Conservation (phyloP, 1,140 invertebrate genomes). For the Trachymyrmex septentrionalis region DNA sequence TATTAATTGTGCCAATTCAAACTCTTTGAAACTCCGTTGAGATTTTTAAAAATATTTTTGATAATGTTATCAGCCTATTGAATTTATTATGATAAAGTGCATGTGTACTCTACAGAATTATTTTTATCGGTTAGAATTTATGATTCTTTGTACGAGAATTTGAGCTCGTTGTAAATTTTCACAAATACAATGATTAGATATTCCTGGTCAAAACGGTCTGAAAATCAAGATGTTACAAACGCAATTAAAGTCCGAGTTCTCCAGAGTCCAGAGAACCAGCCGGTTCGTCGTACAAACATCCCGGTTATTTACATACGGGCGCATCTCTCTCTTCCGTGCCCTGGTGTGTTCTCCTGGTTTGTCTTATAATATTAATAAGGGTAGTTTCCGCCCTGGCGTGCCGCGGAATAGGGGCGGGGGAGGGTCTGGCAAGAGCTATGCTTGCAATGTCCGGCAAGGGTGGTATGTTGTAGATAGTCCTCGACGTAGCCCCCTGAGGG, state of each 20-base stretch:
- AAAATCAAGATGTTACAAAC: conserved; percentile 59
- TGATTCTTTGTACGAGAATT: neutral
- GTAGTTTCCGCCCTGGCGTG: conserved; percentile 82
- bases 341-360: conserved; percentile 73
- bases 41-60: neutral
- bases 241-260: conserved; percentile 68
- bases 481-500: conserved; percentile 80
- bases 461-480: conserved; percentile 85
- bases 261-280: conserved; percentile 29
- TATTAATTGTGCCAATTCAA: neutral
- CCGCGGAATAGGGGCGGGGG: conserved; percentile 78
- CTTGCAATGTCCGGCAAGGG: conserved; percentile 85
- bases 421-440: conserved; percentile 84
- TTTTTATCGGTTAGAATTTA: neutral
- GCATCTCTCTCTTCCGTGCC: conserved; percentile 44
- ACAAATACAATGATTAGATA: conserved; percentile 41
- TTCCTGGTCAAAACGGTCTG: neutral
- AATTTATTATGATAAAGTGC: neutral
- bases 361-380: conserved; percentile 86
- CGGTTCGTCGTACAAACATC: conserved; percentile 78
- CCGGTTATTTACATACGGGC: conserved; percentile 81
- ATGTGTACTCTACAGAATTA: neutral
- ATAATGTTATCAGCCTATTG: neutral
- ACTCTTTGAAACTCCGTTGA: neutral
- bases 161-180: neutral